Percentiles rank a stretch among this genome's conserved stretches.
Evolutionary conservation across 2,888 invertebrate species (phyloP).

Genomic region (Adelognathus sp.): DNA sequence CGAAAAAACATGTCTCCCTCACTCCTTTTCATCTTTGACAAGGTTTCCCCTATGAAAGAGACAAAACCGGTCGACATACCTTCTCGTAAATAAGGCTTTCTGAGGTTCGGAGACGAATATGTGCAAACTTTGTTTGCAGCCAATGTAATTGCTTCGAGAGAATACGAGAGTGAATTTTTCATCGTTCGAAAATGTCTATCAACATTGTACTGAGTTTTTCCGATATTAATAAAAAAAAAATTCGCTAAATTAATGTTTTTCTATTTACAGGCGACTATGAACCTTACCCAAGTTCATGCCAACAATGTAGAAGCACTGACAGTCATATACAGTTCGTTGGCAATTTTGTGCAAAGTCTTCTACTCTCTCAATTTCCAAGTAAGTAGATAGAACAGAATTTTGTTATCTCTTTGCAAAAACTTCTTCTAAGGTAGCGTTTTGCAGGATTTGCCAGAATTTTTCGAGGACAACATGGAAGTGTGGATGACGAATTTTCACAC

Average conservation of each 20-base stretch:
- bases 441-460: constrained; percentile 97
- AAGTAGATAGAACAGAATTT: constrained; percentile 58
- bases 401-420: not conserved
- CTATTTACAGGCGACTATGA: constrained; percentile 89
- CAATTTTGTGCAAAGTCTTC: constrained; percentile 96
- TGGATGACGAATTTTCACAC: constrained; percentile 97
- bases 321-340: constrained; percentile 94
- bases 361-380: constrained; percentile 97
- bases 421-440: constrained; percentile 21
- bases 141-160: not conserved
- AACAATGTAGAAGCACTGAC: constrained; percentile 91
- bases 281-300: constrained; percentile 89
- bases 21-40: no score
- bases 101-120: no score
- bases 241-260: constrained; percentile 22
- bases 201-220: not conserved
- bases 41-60: no score
- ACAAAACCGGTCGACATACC: no score
- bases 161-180: not conserved
- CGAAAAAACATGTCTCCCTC: no score
- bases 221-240: not conserved
- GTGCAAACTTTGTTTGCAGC: not conserved
- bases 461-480: constrained; percentile 97
- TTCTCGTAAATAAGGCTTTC: no score
- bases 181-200: not conserved